Evolutionary conservation across 2,888 invertebrate genomes (phyloP).

Genomic region (Stenodera caucasica): DNA sequence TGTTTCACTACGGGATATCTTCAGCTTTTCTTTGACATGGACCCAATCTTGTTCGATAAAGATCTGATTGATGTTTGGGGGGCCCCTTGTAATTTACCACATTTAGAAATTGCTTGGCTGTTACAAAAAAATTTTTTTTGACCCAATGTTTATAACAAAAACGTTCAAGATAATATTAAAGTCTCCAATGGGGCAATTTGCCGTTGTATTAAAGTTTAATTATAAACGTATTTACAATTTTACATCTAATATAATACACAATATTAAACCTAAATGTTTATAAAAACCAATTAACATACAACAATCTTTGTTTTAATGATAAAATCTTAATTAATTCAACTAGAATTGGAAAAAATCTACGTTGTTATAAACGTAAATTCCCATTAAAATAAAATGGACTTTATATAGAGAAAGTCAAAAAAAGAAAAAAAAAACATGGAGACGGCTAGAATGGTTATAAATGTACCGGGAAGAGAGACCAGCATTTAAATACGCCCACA

Average conservation of each 20-base stretch:
- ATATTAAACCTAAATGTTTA: neutral
- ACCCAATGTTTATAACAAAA: neutral
- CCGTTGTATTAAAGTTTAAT: neutral
- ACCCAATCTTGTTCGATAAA: conserved; percentile 1
- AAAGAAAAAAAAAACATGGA: neutral
- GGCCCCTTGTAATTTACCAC: neutral
- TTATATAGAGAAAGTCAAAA: neutral
- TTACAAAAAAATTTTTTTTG: neutral
- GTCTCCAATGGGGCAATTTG: neutral
- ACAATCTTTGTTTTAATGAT: neutral
- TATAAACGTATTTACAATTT: neutral
- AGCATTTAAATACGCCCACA: conserved; percentile 3
- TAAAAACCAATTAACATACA: neutral
- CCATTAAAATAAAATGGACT: neutral
- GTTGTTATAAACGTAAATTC: neutral
- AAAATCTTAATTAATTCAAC: neutral
- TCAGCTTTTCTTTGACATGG: conserved; percentile 4
- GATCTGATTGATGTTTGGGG: conserved; percentile 2
- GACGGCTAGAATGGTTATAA: neutral
- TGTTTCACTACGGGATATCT: conserved; percentile 3
- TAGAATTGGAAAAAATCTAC: neutral
- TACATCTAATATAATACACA: neutral
- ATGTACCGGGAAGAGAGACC: neutral
- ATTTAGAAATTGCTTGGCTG: neutral
- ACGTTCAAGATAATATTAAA: neutral